phyloP scores from a whole-genome alignment of 1,140 invertebrate species.

The Diorhabda elongata region DNA sequence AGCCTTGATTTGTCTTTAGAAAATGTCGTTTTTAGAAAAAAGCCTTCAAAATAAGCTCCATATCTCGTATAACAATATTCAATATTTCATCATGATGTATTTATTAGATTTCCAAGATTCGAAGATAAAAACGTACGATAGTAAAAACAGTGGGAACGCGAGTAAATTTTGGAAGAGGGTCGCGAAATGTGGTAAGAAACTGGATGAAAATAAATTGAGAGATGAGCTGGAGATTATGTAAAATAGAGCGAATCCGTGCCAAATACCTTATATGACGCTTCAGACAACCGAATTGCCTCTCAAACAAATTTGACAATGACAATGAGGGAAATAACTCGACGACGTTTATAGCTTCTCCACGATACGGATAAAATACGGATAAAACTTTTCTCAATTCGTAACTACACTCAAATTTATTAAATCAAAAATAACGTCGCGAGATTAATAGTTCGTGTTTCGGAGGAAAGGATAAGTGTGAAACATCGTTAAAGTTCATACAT shows the following conservation, averaged over 20 bases:
- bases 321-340: conserved; percentile 10
- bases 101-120: too few species aligned
- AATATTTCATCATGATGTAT: too few species aligned
- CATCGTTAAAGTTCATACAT: neutral
- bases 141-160: too few species aligned
- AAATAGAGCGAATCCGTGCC: conserved; percentile 15
- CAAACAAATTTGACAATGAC: conserved; percentile 13
- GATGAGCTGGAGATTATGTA: conserved; percentile 21
- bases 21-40: too few species aligned
- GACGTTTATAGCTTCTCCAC: conserved; percentile 10
- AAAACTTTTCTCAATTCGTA: neutral
- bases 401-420: neutral
- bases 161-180: neutral
- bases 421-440: conserved; percentile 1
- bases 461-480: neutral
- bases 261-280: conserved; percentile 22
- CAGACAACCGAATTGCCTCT: conserved; percentile 15
- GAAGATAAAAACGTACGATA: too few species aligned
- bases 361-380: neutral
- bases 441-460: neutral
- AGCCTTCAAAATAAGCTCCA: too few species aligned
- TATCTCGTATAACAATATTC: too few species aligned
- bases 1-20: too few species aligned
- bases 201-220: conserved; percentile 12
- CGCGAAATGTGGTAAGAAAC: conserved; percentile 15